Base-by-base conservation (phyloP, 2,113 vertebrate genomes). In the Psilopsiagon aymara region DNA sequence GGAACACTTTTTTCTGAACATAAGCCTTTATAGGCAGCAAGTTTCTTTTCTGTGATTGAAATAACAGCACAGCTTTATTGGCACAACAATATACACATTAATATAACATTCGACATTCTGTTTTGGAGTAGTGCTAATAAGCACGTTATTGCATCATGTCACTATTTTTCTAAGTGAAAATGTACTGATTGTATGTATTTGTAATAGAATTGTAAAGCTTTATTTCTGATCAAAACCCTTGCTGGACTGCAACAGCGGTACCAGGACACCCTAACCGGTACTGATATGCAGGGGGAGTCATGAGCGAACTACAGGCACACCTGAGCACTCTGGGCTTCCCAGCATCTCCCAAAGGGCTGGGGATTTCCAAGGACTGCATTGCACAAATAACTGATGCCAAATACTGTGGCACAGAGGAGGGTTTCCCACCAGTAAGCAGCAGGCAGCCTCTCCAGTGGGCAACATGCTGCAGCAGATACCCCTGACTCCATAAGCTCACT, bases 1-100 rank as follows among this genome's bases (percentile, higher is more conserved):
- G 97, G 96, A 81, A 98, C 82, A 18, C 33, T 95, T 35, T 98
- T 98, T 87, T 98, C 97, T 64, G 98, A 98, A 92, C 99, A 99
- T 28, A 97, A 85, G 57, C 96, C 91, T 86, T 98, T 98, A 37
- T 97, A 88, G 31, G 97, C 89, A 84, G 81, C 92, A 20, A 94
- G 95, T 88, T 98, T 98, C 76, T 96, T 98, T 84, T 98, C 99
- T 99, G 97, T 68, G 71, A 95, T 31, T 94, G 66, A 96, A 96
- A 89, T 91, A 94, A 92, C 73, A 96, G 82, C 88, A 92, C 70
- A 92, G 85, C 86, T 97, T 97, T 96, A 88, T 87, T 91, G 77
- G 76, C 63, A 91, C 89, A 79, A 86, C 52, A 91, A 44, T 57
- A 86, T 78, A 95, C 83, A 87, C 44, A 79, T 75, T 86, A 94